Percentiles rank a stretch among this genome's conserved stretches.
Evolutionary conservation across 2,113 vertebrate genomes (phyloP).

Genomic region (Gambusia holbrooki): DNA sequence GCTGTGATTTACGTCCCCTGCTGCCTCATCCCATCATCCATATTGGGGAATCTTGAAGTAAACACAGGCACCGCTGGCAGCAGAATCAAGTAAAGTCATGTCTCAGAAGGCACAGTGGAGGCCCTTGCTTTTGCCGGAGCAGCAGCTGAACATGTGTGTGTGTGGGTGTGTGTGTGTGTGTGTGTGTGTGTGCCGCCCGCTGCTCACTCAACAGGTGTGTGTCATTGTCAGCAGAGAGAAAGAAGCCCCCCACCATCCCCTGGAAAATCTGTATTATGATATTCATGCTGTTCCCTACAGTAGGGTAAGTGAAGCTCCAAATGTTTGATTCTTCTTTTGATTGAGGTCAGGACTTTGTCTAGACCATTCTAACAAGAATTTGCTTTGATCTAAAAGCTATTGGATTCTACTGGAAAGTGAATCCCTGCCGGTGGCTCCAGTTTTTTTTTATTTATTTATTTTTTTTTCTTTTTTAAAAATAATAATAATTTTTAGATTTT

Average conservation of each 20-base stretch:
- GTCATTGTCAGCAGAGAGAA: neutral
- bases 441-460: no score
- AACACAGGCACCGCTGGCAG: slow-evolving; percentile 24
- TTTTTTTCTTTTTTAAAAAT: no score
- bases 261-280: neutral
- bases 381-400: no score
- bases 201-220: slow-evolving; percentile 60
- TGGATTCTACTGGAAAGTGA: no score
- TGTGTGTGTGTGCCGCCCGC: slow-evolving; percentile 33
- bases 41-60: slow-evolving; percentile 43
- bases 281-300: neutral
- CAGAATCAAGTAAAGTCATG: slow-evolving; percentile 55
- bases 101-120: slow-evolving; percentile 49
- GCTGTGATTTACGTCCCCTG: slow-evolving; percentile 42
- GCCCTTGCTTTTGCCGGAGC: slow-evolving; percentile 53
- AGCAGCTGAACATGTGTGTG: slow-evolving; percentile 60
- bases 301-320: no score
- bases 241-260: neutral
- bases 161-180: slow-evolving; percentile 30
- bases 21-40: slow-evolving; percentile 6
- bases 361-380: no score
- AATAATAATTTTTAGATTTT: no score
- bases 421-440: no score
- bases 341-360: no score
- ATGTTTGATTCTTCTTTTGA: no score